phyloP scores from a whole-genome alignment of 2,888 invertebrate species.

The Mayetiola destructor region DNA sequence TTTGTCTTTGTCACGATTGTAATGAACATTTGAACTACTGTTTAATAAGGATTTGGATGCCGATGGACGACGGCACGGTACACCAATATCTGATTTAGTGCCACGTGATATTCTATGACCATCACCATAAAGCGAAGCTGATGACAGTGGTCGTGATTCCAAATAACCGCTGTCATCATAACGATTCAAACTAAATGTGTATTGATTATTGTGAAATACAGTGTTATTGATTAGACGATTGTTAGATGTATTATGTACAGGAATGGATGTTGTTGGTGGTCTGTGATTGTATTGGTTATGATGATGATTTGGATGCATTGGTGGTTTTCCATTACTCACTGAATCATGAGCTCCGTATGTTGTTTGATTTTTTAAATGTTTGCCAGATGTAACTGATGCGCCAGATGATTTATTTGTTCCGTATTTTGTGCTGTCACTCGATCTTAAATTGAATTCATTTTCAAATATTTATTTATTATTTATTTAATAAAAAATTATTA shows the following conservation, averaged over 20 bases:
- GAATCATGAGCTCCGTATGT: constrained; percentile 18
- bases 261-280: constrained; percentile 19
- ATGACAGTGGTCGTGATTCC: constrained; percentile 23
- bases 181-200: constrained; percentile 33
- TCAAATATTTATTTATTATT: not conserved
- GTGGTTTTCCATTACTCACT: constrained; percentile 22
- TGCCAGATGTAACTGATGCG: constrained; percentile 31
- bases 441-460: constrained; percentile 26
- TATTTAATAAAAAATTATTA: not conserved
- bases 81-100: constrained; percentile 35
- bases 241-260: constrained; percentile 22
- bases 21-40: constrained; percentile 19
- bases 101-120: constrained; percentile 24
- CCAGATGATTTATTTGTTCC: constrained; percentile 36
- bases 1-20: constrained; percentile 14
- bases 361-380: constrained; percentile 30
- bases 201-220: constrained; percentile 35
- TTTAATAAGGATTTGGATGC: constrained; percentile 20
- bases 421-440: constrained; percentile 47
- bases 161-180: constrained; percentile 20
- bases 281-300: constrained; percentile 24
- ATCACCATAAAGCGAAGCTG: constrained; percentile 24
- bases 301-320: constrained; percentile 25
- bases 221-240: constrained; percentile 31
- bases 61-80: constrained; percentile 27